A percentile compares a stretch with the other conserved stretches of the same genome.
Evolutionary conservation across 2,888 invertebrate genomes (phyloP).

Genomic region (Silvanus unidentatus): DNA sequence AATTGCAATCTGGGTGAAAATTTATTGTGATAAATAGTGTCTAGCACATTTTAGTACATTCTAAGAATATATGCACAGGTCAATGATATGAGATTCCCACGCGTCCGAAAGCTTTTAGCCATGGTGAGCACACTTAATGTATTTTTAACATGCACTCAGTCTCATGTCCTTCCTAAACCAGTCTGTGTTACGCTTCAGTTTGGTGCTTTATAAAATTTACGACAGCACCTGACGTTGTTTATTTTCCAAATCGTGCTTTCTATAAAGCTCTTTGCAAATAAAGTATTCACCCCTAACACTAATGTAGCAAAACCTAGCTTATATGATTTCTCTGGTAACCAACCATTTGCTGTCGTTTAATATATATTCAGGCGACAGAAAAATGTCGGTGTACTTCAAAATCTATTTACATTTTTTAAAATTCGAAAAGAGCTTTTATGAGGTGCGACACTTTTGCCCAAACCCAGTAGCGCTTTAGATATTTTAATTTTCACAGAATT

Average conservation of each 20-base stretch:
- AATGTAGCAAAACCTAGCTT: too few relatives aligned
- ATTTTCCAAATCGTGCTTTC: constrained; percentile 11
- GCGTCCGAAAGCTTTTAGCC: constrained; percentile 18
- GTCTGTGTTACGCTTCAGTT: constrained; percentile 10
- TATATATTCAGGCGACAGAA: too few relatives aligned
- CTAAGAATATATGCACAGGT: constrained; percentile 10
- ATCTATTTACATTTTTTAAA: too few relatives aligned
- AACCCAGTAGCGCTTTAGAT: too few relatives aligned
- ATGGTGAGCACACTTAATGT: constrained; percentile 26
- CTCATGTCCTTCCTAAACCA: constrained; percentile 21
- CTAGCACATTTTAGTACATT: too few relatives aligned
- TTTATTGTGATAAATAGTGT: constrained; percentile 1
- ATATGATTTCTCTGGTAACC: too few relatives aligned
- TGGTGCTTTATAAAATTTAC: constrained; percentile 16
- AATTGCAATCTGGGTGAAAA: neutral
- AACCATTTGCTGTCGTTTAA: too few relatives aligned
- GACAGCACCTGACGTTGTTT: constrained; percentile 18
- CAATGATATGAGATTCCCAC: constrained; percentile 18
- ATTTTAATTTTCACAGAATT: too few relatives aligned
- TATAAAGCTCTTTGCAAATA: constrained; percentile 4
- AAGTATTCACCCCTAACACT: neutral
- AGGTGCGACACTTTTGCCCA: too few relatives aligned
- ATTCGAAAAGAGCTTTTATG: too few relatives aligned
- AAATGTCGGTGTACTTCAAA: too few relatives aligned
- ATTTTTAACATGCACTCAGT: constrained; percentile 38